A percentile compares a stretch with the other conserved stretches of the same genome.
Conservation (phyloP, 2,797 vertebrate genomes). For the Alcedo atthis region DNA sequence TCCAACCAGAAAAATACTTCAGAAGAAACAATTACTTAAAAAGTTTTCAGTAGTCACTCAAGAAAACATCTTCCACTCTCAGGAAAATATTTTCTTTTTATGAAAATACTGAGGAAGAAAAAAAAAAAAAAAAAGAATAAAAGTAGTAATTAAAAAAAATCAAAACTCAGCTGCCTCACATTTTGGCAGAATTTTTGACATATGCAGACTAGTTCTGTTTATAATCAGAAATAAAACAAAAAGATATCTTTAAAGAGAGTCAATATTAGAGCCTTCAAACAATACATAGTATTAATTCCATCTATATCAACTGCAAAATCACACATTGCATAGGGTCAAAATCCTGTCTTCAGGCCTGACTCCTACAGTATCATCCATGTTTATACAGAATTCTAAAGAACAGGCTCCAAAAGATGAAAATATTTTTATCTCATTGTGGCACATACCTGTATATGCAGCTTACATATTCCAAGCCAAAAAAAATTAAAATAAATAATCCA, state of each 20-base stretch:
- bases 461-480: constrained; percentile 46
- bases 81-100: background rate
- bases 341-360: constrained; percentile 28
- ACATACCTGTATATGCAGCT: constrained; percentile 25
- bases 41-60: background rate
- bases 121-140: background rate
- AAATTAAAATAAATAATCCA: constrained; percentile 34
- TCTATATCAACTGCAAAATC: constrained; percentile 67
- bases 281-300: constrained; percentile 80
- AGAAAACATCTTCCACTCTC: background rate
- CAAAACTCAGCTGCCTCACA: background rate
- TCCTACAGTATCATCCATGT: background rate
- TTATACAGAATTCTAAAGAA: background rate
- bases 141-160: background rate
- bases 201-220: background rate
- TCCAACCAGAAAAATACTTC: background rate
- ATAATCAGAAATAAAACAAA: constrained; percentile 33
- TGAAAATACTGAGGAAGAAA: background rate
- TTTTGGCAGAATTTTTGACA: background rate
- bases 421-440: constrained; percentile 40
- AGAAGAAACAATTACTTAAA: background rate
- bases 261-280: constrained; percentile 24
- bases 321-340: constrained; percentile 35
- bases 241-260: constrained; percentile 37
- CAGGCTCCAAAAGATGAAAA: constrained; percentile 17